Base-by-base conservation (phyloP, 2,797 vertebrate genomes). In the Geotrypetes seraphini region DNA sequence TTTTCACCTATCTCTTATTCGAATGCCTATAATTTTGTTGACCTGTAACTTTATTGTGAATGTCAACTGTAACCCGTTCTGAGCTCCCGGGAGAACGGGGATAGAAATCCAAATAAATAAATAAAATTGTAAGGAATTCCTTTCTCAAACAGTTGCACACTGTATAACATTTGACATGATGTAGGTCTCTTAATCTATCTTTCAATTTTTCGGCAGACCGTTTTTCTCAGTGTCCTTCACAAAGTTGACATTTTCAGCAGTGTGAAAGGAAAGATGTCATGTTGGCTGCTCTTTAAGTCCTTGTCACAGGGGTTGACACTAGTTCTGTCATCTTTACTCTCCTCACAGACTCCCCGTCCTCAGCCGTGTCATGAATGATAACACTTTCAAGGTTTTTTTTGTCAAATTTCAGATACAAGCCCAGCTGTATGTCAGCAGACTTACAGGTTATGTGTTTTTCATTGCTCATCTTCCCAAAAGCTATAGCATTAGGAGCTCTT, bases 241-340 rank as follows among this genome's bases (percentile, higher is more conserved):
- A 68, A 77, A 81, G 73, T 48, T 86, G 84, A 84, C 84, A 85
- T 86, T 79, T 81, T 81, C 72, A 36, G 78, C 76, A 76, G 78
- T 66, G 69, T 45, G 77, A 82, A 57, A 71, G 81, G 73, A 79
- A 83, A 78, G 68, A 83, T 93, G 88, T 96, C 88, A 91, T 39
- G 84, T 93, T 84, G 72, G 77, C 79, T 90, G 88, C 79, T 89
- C 88, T 89, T 93, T 90, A 91, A 87, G 84, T 78, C 73, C 73
- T 83, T 88, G 89, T 93, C 91, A 92, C 75, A 57, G 71, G 79
- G 81, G 80, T 84, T 87, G 86, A 86, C 76, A 77, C 87, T 81
- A 88, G 79, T 81, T 88, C 92, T 96, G 91, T 96, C 93, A 93
- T 85, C 87, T 91, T 83, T 74, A 81, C 86, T 93, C 85, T 91